Conservation (phyloP, 2,888 invertebrate genomes). For the Ophion obscuratus region DNA sequence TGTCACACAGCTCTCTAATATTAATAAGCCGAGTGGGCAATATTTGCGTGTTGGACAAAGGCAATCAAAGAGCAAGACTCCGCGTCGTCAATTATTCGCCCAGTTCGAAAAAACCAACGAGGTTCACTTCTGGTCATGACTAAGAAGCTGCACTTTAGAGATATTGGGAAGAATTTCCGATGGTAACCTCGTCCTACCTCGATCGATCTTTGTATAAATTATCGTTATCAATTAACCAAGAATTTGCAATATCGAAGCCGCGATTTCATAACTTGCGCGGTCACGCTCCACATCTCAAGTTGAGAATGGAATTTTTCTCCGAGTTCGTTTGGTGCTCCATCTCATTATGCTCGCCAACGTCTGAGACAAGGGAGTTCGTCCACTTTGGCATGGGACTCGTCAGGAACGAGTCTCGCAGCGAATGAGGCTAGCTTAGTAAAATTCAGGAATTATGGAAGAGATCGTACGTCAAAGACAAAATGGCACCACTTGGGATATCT, state of each 20-base stretch:
- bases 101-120: not conserved
- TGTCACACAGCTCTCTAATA: not conserved
- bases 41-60: not conserved
- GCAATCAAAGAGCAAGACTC: not conserved
- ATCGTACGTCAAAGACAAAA: constrained; percentile 19
- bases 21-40: constrained; percentile 5
- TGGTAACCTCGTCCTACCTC: not conserved
- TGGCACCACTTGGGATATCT: constrained; percentile 29
- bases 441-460: not conserved
- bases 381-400: not conserved
- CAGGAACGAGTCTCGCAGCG: not conserved
- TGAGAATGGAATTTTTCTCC: not conserved
- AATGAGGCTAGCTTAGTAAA: not conserved
- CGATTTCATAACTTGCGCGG: not conserved
- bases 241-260: not conserved
- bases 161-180: not conserved
- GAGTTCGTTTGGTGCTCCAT: not conserved
- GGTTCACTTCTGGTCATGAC: not conserved
- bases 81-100: not conserved
- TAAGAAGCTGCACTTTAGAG: not conserved
- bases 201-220: not conserved
- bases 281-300: not conserved
- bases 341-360: not conserved
- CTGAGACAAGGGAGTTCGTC: not conserved
- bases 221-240: not conserved